Evolutionary conservation across 2,888 invertebrate genomes (phyloP), one percentile per base, ranked within the genome.

Genomic region (Chalcis sispes): DNA sequence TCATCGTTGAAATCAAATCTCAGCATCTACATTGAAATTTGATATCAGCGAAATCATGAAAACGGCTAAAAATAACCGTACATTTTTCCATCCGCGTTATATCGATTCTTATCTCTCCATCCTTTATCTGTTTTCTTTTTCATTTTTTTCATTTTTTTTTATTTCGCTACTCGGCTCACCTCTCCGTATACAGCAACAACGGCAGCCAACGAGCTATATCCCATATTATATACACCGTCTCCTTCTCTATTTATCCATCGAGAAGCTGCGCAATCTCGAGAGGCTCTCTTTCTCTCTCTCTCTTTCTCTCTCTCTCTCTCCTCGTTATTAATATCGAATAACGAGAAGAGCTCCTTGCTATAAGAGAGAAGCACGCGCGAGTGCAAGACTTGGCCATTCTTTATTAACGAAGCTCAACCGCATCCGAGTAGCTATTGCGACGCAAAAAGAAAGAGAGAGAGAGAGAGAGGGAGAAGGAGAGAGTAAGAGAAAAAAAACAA

Each of bases 321-420:
- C 83, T 85, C 83, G 86, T 88, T 87, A 88, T 88, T 88, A 87
- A 88, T 88, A 87, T 88, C 87, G 84, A 87, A 86, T 87, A 88
- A 87, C 88, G 85, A 88, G 87, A 85, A 85, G 84, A 80, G 27
- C 65, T 42, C 18, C 42, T 32, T 7, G 10, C 15, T 40, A 4
- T 20, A 20, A 2, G 2, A 25, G 58, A 71, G 72, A 72, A 83
- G 85, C 83, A 85, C 84, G 84, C 84, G 80, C 52, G 82, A n/a
- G n/a, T 83, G 82, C 84, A 5, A 5, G 81, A 80, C 59, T 80
- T 8, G 80, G 85, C 80, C 85, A 85, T 87, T 86, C 85, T 87
- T 88, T 88, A 88, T 88, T 88, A 88, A 88, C 85, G 88, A 87
- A 83, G 82, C 84, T 83, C 82, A 80, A 29, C 36, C 18, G 52